A percentile compares a stretch with the other conserved stretches of the same genome.
Conservation (phyloP, 2,797 vertebrate genomes). For the Apodemus agrarius region DNA sequence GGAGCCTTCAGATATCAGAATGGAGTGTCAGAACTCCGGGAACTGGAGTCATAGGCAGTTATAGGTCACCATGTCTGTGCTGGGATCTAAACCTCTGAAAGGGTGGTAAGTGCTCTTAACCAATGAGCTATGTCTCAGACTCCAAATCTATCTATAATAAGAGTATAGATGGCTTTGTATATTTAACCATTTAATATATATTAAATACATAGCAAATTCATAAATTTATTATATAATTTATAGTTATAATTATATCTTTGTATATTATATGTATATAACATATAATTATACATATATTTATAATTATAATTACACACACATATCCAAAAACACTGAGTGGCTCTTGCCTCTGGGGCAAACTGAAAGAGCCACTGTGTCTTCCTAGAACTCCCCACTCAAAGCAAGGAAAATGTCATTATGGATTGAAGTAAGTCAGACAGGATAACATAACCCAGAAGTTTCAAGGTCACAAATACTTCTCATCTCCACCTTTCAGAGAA, state of each 20-base stretch:
- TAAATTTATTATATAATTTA: neutral
- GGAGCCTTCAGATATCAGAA: neutral
- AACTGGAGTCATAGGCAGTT: neutral
- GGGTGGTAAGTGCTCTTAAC: neutral
- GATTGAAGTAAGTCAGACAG: neutral
- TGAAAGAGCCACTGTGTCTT: neutral
- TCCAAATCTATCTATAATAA: neutral
- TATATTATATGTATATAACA: neutral
- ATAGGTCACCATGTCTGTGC: neutral
- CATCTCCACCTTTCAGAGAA: neutral
- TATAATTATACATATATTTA: neutral
- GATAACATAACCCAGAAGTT: neutral
- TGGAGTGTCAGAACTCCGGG: neutral
- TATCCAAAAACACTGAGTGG: neutral
- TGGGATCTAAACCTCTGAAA: neutral
- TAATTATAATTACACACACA: neutral
- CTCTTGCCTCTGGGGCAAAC: neutral
- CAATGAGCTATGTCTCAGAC: neutral
- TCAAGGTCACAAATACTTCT: neutral
- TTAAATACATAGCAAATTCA: neutral
- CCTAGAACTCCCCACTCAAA: neutral
- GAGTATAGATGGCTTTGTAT: neutral
- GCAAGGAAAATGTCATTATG: neutral
- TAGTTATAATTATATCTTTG: neutral
- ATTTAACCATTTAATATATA: neutral